Percentiles rank a stretch among this genome's conserved stretches.
Conservation (phyloP, 2,797 vertebrate genomes). For the Lacerta agilis region DNA sequence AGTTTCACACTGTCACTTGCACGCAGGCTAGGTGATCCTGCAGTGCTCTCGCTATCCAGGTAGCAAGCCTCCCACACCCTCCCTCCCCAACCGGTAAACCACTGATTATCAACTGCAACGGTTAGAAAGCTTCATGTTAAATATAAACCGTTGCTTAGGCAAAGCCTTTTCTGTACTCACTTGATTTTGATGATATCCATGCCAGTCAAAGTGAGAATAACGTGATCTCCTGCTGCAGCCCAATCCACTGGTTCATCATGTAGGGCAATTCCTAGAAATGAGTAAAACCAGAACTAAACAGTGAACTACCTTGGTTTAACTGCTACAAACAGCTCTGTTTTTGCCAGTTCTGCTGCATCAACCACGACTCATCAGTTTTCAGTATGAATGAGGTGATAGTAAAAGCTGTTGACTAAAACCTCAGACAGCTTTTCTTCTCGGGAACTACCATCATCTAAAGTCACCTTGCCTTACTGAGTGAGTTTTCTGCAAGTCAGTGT, state of each 20-base stretch:
- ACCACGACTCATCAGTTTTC: constrained; percentile 82
- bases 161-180: constrained; percentile 82
- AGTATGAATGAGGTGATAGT: constrained; percentile 79
- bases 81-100: constrained; percentile 67
- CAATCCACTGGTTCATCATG: constrained; percentile 95
- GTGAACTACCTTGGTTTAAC: constrained; percentile 75
- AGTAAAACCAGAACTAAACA: constrained; percentile 82
- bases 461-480: constrained; percentile 60
- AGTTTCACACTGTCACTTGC: constrained; percentile 43
- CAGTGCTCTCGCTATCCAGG: constrained; percentile 65
- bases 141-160: constrained; percentile 71
- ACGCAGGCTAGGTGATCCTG: constrained; percentile 55
- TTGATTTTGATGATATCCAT: constrained; percentile 99
- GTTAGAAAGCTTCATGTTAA: constrained; percentile 62
- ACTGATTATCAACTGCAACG: constrained; percentile 50
- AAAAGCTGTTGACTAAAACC: constrained; percentile 75
- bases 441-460: constrained; percentile 62
- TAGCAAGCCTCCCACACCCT: constrained; percentile 57
- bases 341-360: constrained; percentile 74
- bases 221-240: constrained; percentile 96
- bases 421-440: constrained; percentile 48
- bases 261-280: constrained; percentile 92
- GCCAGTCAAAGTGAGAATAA: constrained; percentile 96
- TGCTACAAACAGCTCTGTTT: constrained; percentile 73
- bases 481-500: constrained; percentile 58